Conservation (phyloP, 2,797 vertebrate genomes). For the Mormyrops boulengeri region DNA sequence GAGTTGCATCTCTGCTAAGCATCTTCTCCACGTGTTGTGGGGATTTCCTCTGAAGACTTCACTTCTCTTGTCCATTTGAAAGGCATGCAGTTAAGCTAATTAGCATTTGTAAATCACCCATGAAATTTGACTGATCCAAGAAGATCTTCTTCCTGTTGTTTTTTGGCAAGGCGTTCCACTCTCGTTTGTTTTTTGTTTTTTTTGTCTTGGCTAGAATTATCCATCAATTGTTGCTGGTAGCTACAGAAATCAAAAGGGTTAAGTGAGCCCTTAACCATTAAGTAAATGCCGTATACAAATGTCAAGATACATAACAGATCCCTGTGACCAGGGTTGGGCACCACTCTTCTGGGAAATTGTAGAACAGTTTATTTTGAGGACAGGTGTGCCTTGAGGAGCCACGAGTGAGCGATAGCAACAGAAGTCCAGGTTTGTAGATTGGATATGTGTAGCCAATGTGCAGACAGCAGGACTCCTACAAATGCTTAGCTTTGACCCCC, state of each 20-base stretch:
- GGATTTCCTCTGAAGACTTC: background rate
- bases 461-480: constrained; percentile 43
- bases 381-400: background rate
- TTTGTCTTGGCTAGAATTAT: background rate
- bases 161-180: background rate
- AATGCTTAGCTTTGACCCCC: constrained; percentile 44
- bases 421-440: background rate
- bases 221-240: background rate
- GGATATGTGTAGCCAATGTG: constrained; percentile 42
- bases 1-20: background rate
- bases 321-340: background rate
- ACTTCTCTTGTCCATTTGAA: background rate
- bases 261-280: background rate
- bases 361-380: background rate
- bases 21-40: background rate
- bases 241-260: background rate
- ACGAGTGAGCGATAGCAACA: background rate
- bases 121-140: background rate
- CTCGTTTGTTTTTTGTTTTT: background rate
- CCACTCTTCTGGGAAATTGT: background rate
- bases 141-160: background rate
- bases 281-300: background rate
- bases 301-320: background rate
- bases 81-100: background rate
- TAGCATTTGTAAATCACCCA: background rate